phyloP scores from a whole-genome alignment of 2,113 vertebrate species.

The Macrotus californicus region DNA sequence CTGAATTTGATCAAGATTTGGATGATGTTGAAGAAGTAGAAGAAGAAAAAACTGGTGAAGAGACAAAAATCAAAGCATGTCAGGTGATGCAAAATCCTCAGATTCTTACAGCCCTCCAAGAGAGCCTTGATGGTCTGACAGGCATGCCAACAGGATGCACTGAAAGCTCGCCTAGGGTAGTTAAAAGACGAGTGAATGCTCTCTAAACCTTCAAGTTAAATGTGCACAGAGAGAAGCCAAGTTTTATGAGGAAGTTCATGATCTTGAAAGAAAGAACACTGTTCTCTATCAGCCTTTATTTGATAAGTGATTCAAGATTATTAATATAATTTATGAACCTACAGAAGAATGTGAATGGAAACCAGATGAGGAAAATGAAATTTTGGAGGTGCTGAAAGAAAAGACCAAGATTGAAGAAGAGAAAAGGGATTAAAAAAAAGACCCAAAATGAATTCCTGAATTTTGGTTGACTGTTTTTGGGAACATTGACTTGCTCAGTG shows the following conservation, averaged over 20 bases:
- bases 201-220: constrained; percentile 98
- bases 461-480: constrained; percentile 99
- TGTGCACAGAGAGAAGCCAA: constrained; percentile 98
- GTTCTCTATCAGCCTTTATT: constrained; percentile 97
- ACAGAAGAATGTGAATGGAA: constrained; percentile 99
- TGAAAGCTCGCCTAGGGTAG: constrained; percentile 97
- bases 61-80: background rate
- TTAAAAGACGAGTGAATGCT: constrained; percentile 96
- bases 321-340: constrained; percentile 95
- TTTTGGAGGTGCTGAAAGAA: constrained; percentile 98
- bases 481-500: constrained; percentile 97
- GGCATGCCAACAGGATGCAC: constrained; percentile 96
- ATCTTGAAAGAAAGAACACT: constrained; percentile 97
- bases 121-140: constrained; percentile 94
- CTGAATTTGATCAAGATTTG: background rate
- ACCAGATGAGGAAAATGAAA: constrained; percentile 92
- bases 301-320: constrained; percentile 98
- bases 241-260: constrained; percentile 98
- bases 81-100: constrained; percentile 99
- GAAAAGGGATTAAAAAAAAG: constrained; percentile 98
- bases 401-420: constrained; percentile 97
- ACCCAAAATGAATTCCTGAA: constrained; percentile 98
- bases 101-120: constrained; percentile 97
- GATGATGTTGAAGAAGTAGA: background rate
- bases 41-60: background rate